phyloP scores from a whole-genome alignment of 1,140 invertebrate species.

The Monochamus saltuarius region DNA sequence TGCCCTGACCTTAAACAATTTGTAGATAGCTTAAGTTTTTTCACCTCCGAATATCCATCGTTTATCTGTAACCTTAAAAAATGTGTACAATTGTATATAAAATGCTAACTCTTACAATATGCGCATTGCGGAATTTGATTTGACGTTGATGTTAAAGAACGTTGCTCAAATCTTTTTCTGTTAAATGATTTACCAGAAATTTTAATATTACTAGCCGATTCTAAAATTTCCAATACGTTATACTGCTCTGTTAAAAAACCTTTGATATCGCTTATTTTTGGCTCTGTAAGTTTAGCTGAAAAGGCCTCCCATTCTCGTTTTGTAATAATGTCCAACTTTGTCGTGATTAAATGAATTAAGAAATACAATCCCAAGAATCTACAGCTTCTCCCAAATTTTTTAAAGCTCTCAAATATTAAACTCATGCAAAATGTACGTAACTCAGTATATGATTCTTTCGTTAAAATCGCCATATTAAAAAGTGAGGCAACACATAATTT shows the following conservation, averaged over 20 bases:
- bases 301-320: no score
- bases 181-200: neutral
- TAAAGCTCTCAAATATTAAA: no score
- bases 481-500: no score
- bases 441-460: no score
- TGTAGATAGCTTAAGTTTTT: conserved; percentile 13
- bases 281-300: neutral
- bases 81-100: conserved; percentile 18
- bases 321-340: no score
- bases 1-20: conserved; percentile 15
- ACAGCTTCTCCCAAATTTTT: no score
- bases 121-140: conserved; percentile 4
- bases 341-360: no score
- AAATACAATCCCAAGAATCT: no score
- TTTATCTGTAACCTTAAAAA: conserved; percentile 12
- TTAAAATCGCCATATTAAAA: no score
- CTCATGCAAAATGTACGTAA: no score
- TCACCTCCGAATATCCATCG: conserved; percentile 2
- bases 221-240: conserved; percentile 19
- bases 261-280: conserved; percentile 6
- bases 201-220: neutral
- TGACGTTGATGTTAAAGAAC: neutral
- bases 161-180: conserved; percentile 8
- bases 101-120: conserved; percentile 21
- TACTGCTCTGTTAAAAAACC: conserved; percentile 12